A percentile compares a stretch with the other conserved stretches of the same genome.
Conservation (phyloP, 2,113 vertebrate species). For the Felis chaus region DNA sequence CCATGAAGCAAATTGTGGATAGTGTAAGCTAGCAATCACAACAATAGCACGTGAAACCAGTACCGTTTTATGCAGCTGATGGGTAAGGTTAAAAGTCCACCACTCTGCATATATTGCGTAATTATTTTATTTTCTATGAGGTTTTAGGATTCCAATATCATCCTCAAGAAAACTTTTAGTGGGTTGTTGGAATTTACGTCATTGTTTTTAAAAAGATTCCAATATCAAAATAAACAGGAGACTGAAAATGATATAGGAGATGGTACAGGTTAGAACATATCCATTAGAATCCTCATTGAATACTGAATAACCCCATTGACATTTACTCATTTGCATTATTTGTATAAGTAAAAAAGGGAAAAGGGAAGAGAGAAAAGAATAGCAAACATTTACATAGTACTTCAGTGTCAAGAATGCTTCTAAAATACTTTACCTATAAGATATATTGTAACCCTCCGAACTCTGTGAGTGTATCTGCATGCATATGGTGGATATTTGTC, state of each 20-base stretch:
- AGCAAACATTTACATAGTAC: neutral
- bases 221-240: neutral
- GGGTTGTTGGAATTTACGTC: neutral
- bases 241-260: neutral
- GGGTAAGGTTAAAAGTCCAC: neutral
- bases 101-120: neutral
- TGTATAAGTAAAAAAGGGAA: neutral
- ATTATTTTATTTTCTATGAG: neutral
- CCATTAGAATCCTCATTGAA: neutral
- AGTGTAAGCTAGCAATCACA: neutral
- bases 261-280: neutral
- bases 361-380: neutral
- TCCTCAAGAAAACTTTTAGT: neutral
- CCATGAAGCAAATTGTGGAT: neutral
- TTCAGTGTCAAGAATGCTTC: neutral
- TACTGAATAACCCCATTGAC: neutral
- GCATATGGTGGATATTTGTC: neutral
- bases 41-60: neutral
- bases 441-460: neutral
- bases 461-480: neutral
- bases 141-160: conserved; percentile 33
- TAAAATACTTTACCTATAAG: neutral
- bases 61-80: neutral
- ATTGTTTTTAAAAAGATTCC: neutral
- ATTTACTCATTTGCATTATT: neutral